A percentile compares a stretch with the other conserved stretches of the same genome.
Conservation (phyloP, 2,888 invertebrate genomes). For the Nomada fabriciana region DNA sequence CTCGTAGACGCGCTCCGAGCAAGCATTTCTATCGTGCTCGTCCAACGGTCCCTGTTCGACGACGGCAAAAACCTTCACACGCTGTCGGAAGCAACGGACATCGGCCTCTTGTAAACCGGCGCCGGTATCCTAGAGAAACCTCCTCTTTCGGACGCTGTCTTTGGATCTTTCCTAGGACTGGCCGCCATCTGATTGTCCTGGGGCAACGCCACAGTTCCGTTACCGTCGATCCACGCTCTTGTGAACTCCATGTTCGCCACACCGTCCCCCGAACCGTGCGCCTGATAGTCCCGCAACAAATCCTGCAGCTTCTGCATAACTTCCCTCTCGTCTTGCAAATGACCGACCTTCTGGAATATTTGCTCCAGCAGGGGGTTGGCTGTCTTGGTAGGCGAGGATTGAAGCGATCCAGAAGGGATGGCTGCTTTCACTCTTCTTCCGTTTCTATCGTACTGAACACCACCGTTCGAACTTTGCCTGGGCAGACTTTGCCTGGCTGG, state of each 20-base stretch:
- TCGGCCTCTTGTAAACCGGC: slow-evolving; percentile 83
- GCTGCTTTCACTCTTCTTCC: slow-evolving; percentile 79
- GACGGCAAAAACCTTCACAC: slow-evolving; percentile 65
- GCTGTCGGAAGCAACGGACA: slow-evolving; percentile 81
- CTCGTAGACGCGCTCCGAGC: slow-evolving; percentile 33
- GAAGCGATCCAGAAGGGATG: slow-evolving; percentile 83
- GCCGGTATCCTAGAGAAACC: slow-evolving; percentile 86
- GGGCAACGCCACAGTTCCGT: slow-evolving; percentile 87
- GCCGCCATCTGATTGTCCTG: slow-evolving; percentile 80
- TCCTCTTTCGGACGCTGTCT: slow-evolving; percentile 83
- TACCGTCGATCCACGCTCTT: slow-evolving; percentile 90
- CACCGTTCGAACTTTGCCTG: slow-evolving; percentile 85
- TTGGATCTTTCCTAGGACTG: slow-evolving; percentile 86
- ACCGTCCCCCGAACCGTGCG: slow-evolving; percentile 81
- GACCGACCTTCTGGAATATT: slow-evolving; percentile 89
- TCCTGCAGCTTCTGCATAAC: slow-evolving; percentile 92
- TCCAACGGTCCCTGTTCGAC: background rate
- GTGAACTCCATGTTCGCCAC: slow-evolving; percentile 89
- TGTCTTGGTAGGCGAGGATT: slow-evolving; percentile 88
- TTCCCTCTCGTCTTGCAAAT: slow-evolving; percentile 90
- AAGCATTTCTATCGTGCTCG: slow-evolving; percentile 38
- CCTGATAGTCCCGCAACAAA: slow-evolving; percentile 87
- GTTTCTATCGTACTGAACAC: slow-evolving; percentile 71
- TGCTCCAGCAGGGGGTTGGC: slow-evolving; percentile 89
- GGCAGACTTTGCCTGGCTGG: slow-evolving; percentile 82